These are phyloP conservation scores for Eupithecia vulgata DNA, from an alignment of 2,888 invertebrate species.

Conservation along the genomic window DNA sequence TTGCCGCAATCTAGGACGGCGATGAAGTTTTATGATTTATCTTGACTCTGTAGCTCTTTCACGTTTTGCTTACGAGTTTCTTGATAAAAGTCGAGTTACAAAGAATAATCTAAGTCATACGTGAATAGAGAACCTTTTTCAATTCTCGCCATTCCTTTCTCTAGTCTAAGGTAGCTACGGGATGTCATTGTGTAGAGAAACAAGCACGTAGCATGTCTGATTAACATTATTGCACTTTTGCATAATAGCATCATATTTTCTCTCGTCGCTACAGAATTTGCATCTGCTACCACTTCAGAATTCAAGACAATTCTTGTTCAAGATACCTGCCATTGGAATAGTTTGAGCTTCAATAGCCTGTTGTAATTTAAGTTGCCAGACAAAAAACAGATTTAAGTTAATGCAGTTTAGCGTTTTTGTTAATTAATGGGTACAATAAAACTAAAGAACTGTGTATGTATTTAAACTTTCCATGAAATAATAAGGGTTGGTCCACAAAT, in stretches of 20 bases:
- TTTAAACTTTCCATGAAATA: not conserved
- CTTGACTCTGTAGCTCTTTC: slow-evolving; percentile 25
- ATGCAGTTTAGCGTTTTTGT: not conserved
- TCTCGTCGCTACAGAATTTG: slow-evolving; percentile 30
- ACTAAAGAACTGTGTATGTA: not conserved
- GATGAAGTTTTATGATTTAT: slow-evolving; percentile 35
- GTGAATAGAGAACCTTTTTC: not conserved
- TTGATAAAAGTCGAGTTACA: not conserved
- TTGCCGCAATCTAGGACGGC: slow-evolving; percentile 38
- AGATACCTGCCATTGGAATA: slow-evolving; percentile 20
- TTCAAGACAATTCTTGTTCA: slow-evolving; percentile 25
- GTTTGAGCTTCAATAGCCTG: slow-evolving; percentile 20
- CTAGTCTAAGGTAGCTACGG: not conserved
- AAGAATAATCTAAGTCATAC: not conserved
- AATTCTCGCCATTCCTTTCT: not conserved
- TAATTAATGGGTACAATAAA: not conserved
- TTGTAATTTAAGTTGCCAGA: slow-evolving; percentile 20
- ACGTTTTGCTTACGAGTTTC: slow-evolving; percentile 1
- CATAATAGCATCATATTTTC: slow-evolving; percentile 39
- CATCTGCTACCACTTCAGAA: slow-evolving; percentile 32
- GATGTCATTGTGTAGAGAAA: slow-evolving; percentile 29
- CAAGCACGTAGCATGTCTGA: slow-evolving; percentile 44
- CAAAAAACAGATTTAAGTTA: slow-evolving; percentile 7
- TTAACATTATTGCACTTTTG: slow-evolving; percentile 40
- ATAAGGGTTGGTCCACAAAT: not conserved